Evolutionary conservation across 2,888 invertebrate species (phyloP), one percentile per base, ranked within the genome.

Genomic region (Nomada ruficornis): DNA sequence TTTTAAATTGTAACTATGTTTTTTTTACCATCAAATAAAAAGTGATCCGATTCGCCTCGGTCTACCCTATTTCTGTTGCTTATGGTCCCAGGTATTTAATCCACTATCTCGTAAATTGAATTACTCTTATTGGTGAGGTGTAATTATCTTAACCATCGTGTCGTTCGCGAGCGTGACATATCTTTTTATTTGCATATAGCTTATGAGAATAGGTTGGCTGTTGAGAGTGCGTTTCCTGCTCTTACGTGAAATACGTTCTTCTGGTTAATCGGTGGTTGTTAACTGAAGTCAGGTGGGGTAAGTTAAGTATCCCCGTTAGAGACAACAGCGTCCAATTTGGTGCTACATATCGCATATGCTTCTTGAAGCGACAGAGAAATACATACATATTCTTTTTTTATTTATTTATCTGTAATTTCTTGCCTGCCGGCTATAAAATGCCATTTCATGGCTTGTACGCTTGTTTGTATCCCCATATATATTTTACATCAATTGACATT

Each of bases 201-300:
- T 26, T 59, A 68, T 23, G 42, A 59, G 68, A 60, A 74, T 55
- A 42, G 7, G 29, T n/a, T 55, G 20, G 54, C n/a, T 20, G 55
- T 47, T 57, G 55, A 54, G 70, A 9, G 23, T 5, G 72, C 54
- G 29, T 62, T 72, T 60, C 50, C 44, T 55, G 57, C 50, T 63
- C 42, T 42, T 59, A 63, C 71, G 42, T 50, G 36, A 57, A 67
- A 64, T 64, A 50, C 62, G 23, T 71, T 64, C 52, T 57, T 36
- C 42, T 62, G 50, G 54, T 73, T 77, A 60, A 60, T 77, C 67
- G 62, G 18, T 60, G 47, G 67, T 44, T 59, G 44, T 65, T 62
- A 54, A 73, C 60, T 44, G n/a, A 29, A 47, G 47, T 47, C 47
- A 13, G 47, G 47, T 15, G 47, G 47, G 47, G 13, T 47, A 44